phyloP scores from a whole-genome alignment of 2,113 vertebrate species.

The Toxotes chatareus region DNA sequence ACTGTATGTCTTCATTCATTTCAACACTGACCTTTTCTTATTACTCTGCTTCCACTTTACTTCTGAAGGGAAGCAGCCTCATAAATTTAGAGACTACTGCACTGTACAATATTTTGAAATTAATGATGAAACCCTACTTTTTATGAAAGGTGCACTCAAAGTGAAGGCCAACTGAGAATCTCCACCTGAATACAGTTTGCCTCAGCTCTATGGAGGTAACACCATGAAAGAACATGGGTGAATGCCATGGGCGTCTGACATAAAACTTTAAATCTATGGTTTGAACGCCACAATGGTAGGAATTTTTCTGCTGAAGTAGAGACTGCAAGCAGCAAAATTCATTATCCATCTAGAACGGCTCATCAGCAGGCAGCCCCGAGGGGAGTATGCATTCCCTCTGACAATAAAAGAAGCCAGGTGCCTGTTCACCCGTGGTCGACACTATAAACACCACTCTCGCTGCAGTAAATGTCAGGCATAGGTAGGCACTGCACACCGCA shows the following conservation, averaged over 20 bases:
- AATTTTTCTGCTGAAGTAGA: background rate
- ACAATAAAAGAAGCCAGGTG: slow-evolving; percentile 87
- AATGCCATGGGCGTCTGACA: too few relatives aligned
- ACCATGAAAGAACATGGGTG: background rate
- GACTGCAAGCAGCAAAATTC: slow-evolving; percentile 18
- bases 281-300: background rate
- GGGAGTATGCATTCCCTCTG: slow-evolving; percentile 41
- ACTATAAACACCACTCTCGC: slow-evolving; percentile 82
- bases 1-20: slow-evolving; percentile 1
- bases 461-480: slow-evolving; percentile 89
- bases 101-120: background rate
- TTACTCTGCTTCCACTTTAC: slow-evolving; percentile 1
- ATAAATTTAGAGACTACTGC: background rate
- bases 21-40: slow-evolving; percentile 7
- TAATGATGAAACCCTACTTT: background rate
- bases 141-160: background rate
- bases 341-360: slow-evolving; percentile 1
- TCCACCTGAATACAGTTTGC: background rate
- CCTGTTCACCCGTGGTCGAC: slow-evolving; percentile 68
- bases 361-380: slow-evolving; percentile 11
- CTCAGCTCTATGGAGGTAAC: background rate
- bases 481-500: slow-evolving; percentile 79
- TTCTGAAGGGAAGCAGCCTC: background rate
- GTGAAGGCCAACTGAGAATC: background rate
- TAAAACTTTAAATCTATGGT: background rate